phyloP scores from a whole-genome alignment of 2,888 invertebrate genomes.

The Camptogramma bilineatum region DNA sequence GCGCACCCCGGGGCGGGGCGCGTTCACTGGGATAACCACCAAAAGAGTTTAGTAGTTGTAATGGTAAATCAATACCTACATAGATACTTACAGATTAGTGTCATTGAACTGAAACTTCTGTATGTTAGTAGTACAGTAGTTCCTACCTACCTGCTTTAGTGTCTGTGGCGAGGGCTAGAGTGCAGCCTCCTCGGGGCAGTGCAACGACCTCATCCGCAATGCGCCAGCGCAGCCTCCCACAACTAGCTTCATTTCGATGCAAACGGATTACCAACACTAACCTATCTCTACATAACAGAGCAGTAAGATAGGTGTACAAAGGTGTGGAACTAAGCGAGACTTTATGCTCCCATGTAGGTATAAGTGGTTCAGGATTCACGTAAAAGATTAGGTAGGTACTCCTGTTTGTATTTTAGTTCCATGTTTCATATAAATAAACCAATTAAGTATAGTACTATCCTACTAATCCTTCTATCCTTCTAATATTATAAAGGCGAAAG shows the following conservation, averaged over 20 bases:
- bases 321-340: constrained; percentile 1
- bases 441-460: too few species aligned
- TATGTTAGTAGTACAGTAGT: neutral
- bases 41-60: too few species aligned
- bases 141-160: constrained; percentile 11
- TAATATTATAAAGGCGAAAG: too few species aligned
- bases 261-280: constrained; percentile 29
- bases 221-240: constrained; percentile 66
- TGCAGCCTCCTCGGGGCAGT: constrained; percentile 69
- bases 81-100: neutral
- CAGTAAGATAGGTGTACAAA: constrained; percentile 11
- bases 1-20: too few species aligned
- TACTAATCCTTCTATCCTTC: too few species aligned
- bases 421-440: neutral
- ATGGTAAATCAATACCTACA: too few species aligned
- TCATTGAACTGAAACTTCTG: constrained; percentile 27
- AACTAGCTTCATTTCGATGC: constrained; percentile 51
- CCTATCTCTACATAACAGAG: constrained; percentile 28
- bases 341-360: neutral
- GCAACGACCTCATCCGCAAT: constrained; percentile 71
- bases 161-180: constrained; percentile 60
- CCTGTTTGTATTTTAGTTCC: neutral
- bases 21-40: too few species aligned
- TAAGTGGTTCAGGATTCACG: neutral
- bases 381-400: too few species aligned